Percentiles rank a stretch among this genome's conserved stretches.
These are phyloP conservation scores for Ophioninae sp. DNA, from an alignment of 2,888 invertebrate genomes.

Conservation along the genomic window DNA sequence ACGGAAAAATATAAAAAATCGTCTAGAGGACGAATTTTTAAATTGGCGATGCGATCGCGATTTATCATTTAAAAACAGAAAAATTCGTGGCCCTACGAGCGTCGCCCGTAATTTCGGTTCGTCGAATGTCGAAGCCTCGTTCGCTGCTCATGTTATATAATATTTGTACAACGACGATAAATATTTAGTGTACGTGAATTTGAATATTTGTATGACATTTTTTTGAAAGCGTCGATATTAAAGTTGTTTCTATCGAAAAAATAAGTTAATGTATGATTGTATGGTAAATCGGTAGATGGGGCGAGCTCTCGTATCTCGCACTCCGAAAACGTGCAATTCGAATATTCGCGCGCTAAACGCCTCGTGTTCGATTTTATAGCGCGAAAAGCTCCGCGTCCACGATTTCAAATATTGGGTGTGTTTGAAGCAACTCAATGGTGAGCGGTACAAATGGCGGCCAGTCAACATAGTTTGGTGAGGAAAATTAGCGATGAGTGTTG, in stretches of 20 bases:
- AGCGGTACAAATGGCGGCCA: too few relatives aligned
- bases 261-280: not conserved
- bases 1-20: not conserved
- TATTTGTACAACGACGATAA: conserved; percentile 1
- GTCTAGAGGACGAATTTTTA: not conserved
- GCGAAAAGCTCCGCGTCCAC: not conserved
- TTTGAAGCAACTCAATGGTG: too few relatives aligned
- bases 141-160: conserved; percentile 28
- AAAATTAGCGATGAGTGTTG: too few relatives aligned
- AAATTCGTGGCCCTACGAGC: not conserved
- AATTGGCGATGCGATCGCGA: not conserved
- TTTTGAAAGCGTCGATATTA: not conserved
- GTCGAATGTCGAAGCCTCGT: conserved; percentile 32
- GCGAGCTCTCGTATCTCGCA: too few relatives aligned
- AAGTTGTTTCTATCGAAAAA: not conserved
- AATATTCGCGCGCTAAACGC: too few relatives aligned
- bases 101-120: not conserved
- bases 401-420: not conserved
- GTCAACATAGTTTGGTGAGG: too few relatives aligned
- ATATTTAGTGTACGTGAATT: not conserved
- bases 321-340: too few relatives aligned
- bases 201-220: conserved; percentile 1
- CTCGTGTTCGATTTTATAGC: too few relatives aligned
- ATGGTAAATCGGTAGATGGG: not conserved
- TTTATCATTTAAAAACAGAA: not conserved